These are phyloP conservation scores for Lamprotornis superbus DNA, from an alignment of 2,113 vertebrate species.

Conservation along the genomic window DNA sequence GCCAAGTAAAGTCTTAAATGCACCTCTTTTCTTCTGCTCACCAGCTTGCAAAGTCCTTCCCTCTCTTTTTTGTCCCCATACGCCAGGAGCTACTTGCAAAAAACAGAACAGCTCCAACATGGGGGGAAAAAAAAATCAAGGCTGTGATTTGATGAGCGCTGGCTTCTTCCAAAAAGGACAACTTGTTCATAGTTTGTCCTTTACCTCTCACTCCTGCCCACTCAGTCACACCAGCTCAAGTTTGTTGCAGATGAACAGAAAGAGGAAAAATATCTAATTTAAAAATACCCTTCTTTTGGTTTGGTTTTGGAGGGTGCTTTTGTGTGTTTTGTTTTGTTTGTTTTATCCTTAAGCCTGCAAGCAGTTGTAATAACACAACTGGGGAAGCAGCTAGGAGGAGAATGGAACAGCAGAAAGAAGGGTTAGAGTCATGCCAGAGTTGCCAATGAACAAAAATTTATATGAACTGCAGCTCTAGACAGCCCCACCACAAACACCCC, in stretches of 20 bases:
- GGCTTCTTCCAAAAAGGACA: neutral
- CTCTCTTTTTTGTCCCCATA: neutral
- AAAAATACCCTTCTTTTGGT: neutral
- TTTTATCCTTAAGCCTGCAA: neutral
- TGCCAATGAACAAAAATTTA: neutral
- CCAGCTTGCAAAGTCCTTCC: neutral
- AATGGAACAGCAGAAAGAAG: neutral
- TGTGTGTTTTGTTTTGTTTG: neutral
- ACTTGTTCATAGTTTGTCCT: neutral
- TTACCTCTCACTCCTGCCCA: constrained; percentile 11
- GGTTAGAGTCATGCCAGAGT: neutral
- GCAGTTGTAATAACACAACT: neutral
- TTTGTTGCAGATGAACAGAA: neutral
- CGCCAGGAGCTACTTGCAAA: neutral
- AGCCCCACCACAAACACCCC: neutral
- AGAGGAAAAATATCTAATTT: neutral
- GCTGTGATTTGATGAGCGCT: neutral
- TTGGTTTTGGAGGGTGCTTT: neutral
- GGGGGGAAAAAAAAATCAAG: neutral
- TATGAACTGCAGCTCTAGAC: neutral
- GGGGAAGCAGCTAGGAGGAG: neutral
- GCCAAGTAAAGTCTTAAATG: neutral
- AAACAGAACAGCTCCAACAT: neutral
- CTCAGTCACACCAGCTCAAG: neutral
- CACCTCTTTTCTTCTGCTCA: neutral